Base-by-base conservation (phyloP, 1,140 invertebrate species). In the Sitobion miscanthi region DNA sequence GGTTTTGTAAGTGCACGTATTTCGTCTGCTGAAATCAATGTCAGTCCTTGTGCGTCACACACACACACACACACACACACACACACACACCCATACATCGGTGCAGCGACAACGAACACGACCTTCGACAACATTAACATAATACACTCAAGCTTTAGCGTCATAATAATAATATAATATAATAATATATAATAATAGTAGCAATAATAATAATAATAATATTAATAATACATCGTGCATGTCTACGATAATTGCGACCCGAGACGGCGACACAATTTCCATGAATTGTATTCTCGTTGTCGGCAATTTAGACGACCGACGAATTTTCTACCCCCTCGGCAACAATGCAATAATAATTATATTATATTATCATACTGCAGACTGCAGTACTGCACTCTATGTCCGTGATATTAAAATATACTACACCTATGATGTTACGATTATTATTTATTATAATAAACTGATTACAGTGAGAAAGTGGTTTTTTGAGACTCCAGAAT, bases 11-110 rank as follows among this genome's bases (percentile, higher is more conserved):
- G 91, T 21, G n/a, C 21, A 21, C 42, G 85, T 86, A 47, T 86
- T 92, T 82, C 47, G 11, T 52, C 91, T 83, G 77, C 91, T 77
- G 52, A 92, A 92, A 92, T 92, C 91, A 83, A 92, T 83, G 91
- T 83, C 90, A 91, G 90, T 91, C 90, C 90, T 77, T 77, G 69
- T 23, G 45, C 90, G 45, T 38, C 90, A n/a, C 42, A 42, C 14
- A 69, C 42, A 69, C 9, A 52, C 4, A 69, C 57, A 49, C 57
- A 85, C 38, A 25, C 20, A 83, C 35, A 83, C n/a, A 23, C 20
- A 45, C 42, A 42, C 38, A 42, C 38, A 42, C 38, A 42, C 38
- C 1, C 38, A 42, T 42, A 42, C 38, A 52, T 30, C n/a, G n/a
- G 2, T 49, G 38, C 25, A 30, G 25, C 38, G 35, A 25, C 45